These are phyloP conservation scores for Odontothrips loti DNA, from an alignment of 2,888 invertebrate genomes.

Conservation along the genomic window DNA sequence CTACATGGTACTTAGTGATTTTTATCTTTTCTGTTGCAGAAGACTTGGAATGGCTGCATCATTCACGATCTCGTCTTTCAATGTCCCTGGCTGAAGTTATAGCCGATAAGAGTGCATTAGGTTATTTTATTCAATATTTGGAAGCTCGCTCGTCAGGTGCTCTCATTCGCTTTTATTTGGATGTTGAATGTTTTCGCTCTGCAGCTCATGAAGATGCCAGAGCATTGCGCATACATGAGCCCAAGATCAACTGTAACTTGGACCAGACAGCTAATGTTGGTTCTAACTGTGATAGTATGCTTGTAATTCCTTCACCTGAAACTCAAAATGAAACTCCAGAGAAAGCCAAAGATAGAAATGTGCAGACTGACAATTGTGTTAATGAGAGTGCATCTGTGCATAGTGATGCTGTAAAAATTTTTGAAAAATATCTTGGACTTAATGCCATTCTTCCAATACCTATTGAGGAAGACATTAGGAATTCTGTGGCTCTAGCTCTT, in stretches of 20 bases:
- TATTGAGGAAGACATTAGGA: slow-evolving; percentile 51
- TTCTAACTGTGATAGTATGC: background rate
- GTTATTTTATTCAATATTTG: slow-evolving; percentile 82
- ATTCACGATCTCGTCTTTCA: slow-evolving; percentile 58
- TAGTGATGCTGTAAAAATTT: slow-evolving; percentile 62
- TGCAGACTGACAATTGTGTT: background rate
- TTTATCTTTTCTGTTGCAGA: background rate
- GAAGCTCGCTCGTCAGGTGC: slow-evolving; percentile 54
- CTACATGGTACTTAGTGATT: background rate
- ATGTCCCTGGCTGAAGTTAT: slow-evolving; percentile 72
- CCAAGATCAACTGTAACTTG: background rate
- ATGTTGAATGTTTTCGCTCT: slow-evolving; percentile 36
- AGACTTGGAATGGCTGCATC: background rate
- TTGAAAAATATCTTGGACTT: slow-evolving; percentile 70
- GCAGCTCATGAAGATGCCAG: slow-evolving; percentile 29
- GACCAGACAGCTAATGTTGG: background rate
- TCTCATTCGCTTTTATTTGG: slow-evolving; percentile 27
- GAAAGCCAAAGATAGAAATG: background rate
- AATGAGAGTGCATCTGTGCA: background rate
- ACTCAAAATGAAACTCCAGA: background rate
- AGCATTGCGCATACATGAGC: background rate
- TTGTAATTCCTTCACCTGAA: background rate
- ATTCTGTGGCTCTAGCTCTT: slow-evolving; percentile 31
- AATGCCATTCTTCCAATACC: slow-evolving; percentile 60
- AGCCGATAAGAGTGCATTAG: slow-evolving; percentile 70